Evolutionary conservation across 2,888 invertebrate species (phyloP).

Genomic region (Tenthredo notha): DNA sequence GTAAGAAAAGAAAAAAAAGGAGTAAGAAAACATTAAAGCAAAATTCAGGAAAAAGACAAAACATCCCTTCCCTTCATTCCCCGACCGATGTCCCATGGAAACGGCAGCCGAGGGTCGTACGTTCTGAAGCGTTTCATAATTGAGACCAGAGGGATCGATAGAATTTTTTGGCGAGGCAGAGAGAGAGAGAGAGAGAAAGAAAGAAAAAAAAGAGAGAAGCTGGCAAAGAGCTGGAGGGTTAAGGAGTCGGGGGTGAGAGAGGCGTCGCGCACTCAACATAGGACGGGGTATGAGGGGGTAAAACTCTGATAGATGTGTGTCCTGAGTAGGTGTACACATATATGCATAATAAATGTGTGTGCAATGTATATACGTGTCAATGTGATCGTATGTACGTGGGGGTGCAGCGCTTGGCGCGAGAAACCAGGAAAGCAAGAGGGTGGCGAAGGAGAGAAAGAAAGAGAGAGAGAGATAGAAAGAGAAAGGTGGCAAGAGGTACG

Average conservation of each 20-base stretch:
- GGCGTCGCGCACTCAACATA: slow-evolving; percentile 42
- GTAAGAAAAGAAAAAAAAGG: neutral
- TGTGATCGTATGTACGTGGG: neutral
- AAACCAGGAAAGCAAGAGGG: slow-evolving; percentile 14
- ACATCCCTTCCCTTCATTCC: neutral
- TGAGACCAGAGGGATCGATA: slow-evolving; percentile 66
- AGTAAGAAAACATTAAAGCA: slow-evolving; percentile 10
- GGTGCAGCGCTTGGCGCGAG: slow-evolving; percentile 6
- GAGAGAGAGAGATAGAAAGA: slow-evolving; percentile 55
- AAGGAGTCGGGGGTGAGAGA: slow-evolving; percentile 29
- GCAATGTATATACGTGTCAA: neutral
- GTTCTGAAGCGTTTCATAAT: slow-evolving; percentile 75
- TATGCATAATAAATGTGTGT: neutral
- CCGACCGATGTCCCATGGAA: slow-evolving; percentile 20
- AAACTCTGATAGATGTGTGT: slow-evolving; percentile 9
- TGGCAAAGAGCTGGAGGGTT: slow-evolving; percentile 42
- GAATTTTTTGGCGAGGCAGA: slow-evolving; percentile 45
- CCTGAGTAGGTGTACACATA: neutral
- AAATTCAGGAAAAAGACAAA: neutral
- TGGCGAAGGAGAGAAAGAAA: slow-evolving; percentile 44
- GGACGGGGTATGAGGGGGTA: slow-evolving; percentile 59
- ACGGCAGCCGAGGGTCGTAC: slow-evolving; percentile 61
- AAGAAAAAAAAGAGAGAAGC: slow-evolving; percentile 52
- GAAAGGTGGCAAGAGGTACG: slow-evolving; percentile 55
- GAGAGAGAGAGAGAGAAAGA: slow-evolving; percentile 34